phyloP scores from a whole-genome alignment of 1,140 invertebrate genomes.

The Dysdera silvatica region DNA sequence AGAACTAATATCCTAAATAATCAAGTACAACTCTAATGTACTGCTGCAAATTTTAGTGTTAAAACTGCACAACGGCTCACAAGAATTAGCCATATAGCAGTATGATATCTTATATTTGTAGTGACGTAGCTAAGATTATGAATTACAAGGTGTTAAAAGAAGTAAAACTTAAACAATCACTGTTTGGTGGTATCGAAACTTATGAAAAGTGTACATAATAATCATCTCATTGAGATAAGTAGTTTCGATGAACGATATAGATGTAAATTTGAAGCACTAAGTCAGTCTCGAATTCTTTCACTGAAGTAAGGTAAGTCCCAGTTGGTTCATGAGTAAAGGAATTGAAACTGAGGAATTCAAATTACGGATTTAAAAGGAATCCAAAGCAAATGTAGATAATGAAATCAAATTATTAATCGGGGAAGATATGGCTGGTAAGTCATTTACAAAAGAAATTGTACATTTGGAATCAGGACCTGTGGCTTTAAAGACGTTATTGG shows the following conservation, averaged over 20 bases:
- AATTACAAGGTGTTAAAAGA: neutral
- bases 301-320: neutral
- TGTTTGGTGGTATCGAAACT: conserved; percentile 6
- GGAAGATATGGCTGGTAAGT: conserved; percentile 7
- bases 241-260: conserved; percentile 1
- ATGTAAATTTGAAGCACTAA: conserved; percentile 6
- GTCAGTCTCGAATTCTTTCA: conserved; percentile 1
- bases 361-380: neutral
- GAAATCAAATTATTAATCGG: conserved; percentile 15
- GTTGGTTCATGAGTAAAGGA: neutral
- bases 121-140: neutral
- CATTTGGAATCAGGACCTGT: neutral
- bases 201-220: neutral
- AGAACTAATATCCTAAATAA: conserved; percentile 8
- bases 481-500: neutral
- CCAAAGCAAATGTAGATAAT: neutral
- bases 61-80: neutral
- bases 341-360: neutral
- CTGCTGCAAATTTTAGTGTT: conserved; percentile 9
- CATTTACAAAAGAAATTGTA: conserved; percentile 6
- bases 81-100: conserved; percentile 7
- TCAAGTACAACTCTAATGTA: conserved; percentile 4
- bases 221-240: neutral
- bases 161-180: neutral
- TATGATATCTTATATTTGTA: conserved; percentile 3